phyloP scores from a whole-genome alignment of 2,113 vertebrate genomes.

The Orthonyx spaldingii region DNA sequence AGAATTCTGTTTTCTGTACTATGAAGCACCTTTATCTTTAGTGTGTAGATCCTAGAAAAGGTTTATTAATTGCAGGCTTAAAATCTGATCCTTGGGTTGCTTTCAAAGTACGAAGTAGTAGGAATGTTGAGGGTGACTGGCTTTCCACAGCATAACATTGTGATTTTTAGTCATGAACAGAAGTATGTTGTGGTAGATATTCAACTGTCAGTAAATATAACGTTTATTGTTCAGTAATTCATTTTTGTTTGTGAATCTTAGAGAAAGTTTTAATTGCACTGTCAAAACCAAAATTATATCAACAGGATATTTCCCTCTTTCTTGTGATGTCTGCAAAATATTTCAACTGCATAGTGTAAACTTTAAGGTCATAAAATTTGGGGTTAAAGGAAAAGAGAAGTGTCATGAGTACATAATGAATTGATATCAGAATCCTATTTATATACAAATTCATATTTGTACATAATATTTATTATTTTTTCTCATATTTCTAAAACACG shows the following conservation, averaged over 20 bases:
- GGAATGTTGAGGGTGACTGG: rapidly evolving
- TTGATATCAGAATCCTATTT: background rate
- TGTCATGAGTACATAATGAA: background rate
- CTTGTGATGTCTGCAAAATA: background rate
- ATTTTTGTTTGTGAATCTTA: background rate
- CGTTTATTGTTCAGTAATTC: background rate
- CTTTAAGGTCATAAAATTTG: background rate
- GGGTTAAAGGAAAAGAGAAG: background rate
- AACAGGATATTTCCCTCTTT: background rate
- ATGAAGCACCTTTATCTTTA: background rate
- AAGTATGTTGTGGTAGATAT: background rate
- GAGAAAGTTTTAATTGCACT: background rate
- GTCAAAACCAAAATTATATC: background rate
- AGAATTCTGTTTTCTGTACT: background rate
- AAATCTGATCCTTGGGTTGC: background rate
- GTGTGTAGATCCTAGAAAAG: background rate
- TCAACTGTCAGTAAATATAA: background rate
- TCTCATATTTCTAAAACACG: background rate
- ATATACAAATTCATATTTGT: background rate
- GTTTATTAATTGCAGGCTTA: background rate
- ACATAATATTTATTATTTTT: background rate
- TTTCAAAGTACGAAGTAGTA: background rate
- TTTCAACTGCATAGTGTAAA: background rate
- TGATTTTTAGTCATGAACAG: background rate
- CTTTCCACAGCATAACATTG: background rate